These are phyloP conservation scores for Scaptomyza flava DNA, from an alignment of 2,888 invertebrate genomes.

Conservation along the genomic window DNA sequence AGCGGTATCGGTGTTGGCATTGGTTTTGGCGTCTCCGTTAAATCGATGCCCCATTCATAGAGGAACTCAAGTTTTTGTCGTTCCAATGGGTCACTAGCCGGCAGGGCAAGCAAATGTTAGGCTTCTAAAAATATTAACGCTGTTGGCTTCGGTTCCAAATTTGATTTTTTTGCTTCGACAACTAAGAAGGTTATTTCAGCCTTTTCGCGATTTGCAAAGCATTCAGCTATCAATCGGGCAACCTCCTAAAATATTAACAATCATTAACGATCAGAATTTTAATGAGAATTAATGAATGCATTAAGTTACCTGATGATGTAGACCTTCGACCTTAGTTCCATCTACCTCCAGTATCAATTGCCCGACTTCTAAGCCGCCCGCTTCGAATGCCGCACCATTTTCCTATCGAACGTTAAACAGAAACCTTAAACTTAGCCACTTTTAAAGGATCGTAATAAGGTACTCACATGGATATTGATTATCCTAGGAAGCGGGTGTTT, in stretches of 20 bases:
- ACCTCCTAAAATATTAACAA: constrained; percentile 86
- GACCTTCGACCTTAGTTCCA: constrained; percentile 90
- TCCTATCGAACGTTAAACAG: constrained; percentile 87
- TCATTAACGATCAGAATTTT: background rate
- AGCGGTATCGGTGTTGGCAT: constrained; percentile 83
- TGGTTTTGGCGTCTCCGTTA: constrained; percentile 83
- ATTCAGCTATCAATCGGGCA: constrained; percentile 95
- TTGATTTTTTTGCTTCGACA: constrained; percentile 95
- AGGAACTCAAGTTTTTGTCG: constrained; percentile 82
- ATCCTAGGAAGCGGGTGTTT: constrained; percentile 97
- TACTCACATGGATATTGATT: constrained; percentile 96
- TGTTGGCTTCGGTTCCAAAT: constrained; percentile 95
- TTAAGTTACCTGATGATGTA: constrained; percentile 89
- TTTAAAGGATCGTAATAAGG: accelerated
- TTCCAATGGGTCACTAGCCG: constrained; percentile 88
- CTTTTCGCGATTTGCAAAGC: constrained; percentile 94
- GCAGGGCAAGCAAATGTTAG: constrained; percentile 95
- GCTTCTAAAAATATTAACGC: constrained; percentile 95
- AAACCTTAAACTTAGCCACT: background rate
- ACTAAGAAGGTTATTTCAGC: constrained; percentile 96
- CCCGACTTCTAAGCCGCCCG: constrained; percentile 96
- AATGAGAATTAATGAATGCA: background rate
- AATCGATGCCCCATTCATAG: constrained; percentile 84
- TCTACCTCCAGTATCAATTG: constrained; percentile 97
- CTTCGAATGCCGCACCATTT: constrained; percentile 96